Percentiles rank a stretch among this genome's conserved stretches.
These are phyloP conservation scores for Bufo gargarizans DNA, from an alignment of 2,113 vertebrate genomes.

Conservation along the genomic window DNA sequence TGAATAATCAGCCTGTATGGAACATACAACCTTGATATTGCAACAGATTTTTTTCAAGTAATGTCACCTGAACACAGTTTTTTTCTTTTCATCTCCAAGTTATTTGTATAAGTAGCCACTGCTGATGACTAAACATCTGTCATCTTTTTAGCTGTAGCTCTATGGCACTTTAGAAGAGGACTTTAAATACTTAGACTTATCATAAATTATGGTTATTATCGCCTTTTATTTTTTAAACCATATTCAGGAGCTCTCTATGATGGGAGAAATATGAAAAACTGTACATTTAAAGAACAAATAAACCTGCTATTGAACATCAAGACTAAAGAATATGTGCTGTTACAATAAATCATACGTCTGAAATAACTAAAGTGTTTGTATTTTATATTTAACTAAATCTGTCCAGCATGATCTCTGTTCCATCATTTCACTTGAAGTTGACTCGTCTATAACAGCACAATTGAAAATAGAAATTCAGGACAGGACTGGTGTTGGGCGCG, in stretches of 20 bases:
- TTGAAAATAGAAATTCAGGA: background rate
- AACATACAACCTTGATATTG: too few species aligned
- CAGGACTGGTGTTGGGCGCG: too few species aligned
- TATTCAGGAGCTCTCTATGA: background rate
- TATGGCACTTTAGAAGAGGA: conserved; percentile 28
- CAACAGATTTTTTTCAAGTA: too few species aligned
- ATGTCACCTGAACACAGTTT: conserved; percentile 7
- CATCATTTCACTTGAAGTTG: background rate
- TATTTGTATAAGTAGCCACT: conserved; percentile 29
- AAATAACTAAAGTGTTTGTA: conserved; percentile 11
- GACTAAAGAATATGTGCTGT: conserved; percentile 14
- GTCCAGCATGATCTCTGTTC: background rate
- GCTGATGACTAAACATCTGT: conserved; percentile 42
- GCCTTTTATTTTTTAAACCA: conserved; percentile 30
- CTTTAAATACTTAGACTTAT: conserved; percentile 25
- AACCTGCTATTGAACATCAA: conserved; percentile 29
- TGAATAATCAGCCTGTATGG: too few species aligned
- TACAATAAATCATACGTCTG: conserved; percentile 36
- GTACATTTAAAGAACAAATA: conserved; percentile 33
- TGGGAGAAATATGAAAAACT: conserved; percentile 30
- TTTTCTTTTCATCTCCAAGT: background rate
- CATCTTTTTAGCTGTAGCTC: conserved; percentile 3
- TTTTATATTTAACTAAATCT: conserved; percentile 16
- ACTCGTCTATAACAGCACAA: background rate
- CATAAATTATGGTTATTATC: conserved; percentile 45